A percentile compares a stretch with the other conserved stretches of the same genome.
These are phyloP conservation scores for Tethya wilhelma DNA, from an alignment of 37 sponge, comb jelly and placozoan species.

Conservation along the genomic window DNA sequence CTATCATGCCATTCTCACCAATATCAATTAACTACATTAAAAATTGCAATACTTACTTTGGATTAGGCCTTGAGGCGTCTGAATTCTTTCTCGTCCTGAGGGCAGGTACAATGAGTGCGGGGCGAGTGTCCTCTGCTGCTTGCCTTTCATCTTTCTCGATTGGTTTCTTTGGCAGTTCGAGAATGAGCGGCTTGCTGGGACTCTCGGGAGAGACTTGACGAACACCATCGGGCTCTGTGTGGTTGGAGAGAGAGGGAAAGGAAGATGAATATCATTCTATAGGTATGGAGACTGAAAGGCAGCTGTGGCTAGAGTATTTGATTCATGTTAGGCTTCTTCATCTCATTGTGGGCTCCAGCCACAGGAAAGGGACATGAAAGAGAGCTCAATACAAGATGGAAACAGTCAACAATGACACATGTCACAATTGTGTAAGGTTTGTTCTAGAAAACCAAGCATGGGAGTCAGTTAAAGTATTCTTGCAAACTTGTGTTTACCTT, in stretches of 20 bases:
- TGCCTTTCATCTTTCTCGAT: neutral
- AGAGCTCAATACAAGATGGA: too few species aligned
- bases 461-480: too few species aligned
- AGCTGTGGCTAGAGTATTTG: neutral
- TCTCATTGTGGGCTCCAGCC: too few species aligned
- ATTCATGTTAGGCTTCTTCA: neutral
- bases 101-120: slow-evolving; percentile 22
- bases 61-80: slow-evolving; percentile 42
- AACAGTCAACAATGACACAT: too few species aligned
- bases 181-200: slow-evolving; percentile 32
- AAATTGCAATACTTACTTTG: slow-evolving; percentile 10
- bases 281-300: neutral
- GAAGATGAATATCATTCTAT: neutral
- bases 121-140: slow-evolving; percentile 6
- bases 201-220: slow-evolving; percentile 45
- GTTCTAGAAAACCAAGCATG: too few species aligned
- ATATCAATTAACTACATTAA: too few species aligned
- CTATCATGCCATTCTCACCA: too few species aligned
- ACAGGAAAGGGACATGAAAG: too few species aligned
- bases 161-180: neutral
- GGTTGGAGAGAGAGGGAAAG: slow-evolving; percentile 5
- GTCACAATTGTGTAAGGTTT: too few species aligned
- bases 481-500: slow-evolving; percentile 18
- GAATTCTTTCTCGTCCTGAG: slow-evolving; percentile 35
- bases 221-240: slow-evolving; percentile 25